Evolutionary conservation across 2,113 vertebrate species (phyloP), one percentile per base, ranked within the genome.

Genomic region (Dipodomys spectabilis): DNA sequence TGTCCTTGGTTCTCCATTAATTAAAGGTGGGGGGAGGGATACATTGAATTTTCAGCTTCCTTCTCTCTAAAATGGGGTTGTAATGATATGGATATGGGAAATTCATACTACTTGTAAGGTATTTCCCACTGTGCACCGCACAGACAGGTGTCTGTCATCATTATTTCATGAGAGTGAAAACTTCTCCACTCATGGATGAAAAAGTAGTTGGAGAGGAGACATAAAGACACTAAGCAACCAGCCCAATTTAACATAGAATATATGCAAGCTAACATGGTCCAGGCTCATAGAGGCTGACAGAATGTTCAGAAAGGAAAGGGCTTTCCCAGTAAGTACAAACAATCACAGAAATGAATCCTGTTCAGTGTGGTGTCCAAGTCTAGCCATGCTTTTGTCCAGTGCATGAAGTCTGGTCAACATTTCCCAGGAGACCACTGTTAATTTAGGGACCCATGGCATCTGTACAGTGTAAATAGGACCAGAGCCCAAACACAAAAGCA

Each of bases 381-480:
- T n/a, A 88, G 60, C 44, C 32, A 69, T 45, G 53, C 20, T 25
- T 96, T 75, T 94, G 88, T 91, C 68, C 53, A 32, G 18, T 11
- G 30, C 22, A 20, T 49, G 30, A 15, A 60, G 71, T 79, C 89
- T 69, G 35, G 30, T 90, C 79, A 69, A 49, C 85, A 86, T 82
- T 64, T 90, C 82, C 82, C 67, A 45, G 67, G 94, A 91, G 78
- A 90, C 74, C 49, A 68, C 62, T 80, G 71, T 80, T 93, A 67
- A 94, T 92, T 88, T 90, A 90, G 78, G 53, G 86, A 77, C 44
- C 67, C 82, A 44, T 35, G 83, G 88, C 79, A 95, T 95, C 84
- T 90, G 69, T 73, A 65, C 71, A 60, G 27, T 86, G 85, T 86
- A 94, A 95, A 71, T 39, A 83, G 75, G 82, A 69, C 88, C 16